phyloP scores from a whole-genome alignment of 2,113 vertebrate species.

The Seriola rivoliana region DNA sequence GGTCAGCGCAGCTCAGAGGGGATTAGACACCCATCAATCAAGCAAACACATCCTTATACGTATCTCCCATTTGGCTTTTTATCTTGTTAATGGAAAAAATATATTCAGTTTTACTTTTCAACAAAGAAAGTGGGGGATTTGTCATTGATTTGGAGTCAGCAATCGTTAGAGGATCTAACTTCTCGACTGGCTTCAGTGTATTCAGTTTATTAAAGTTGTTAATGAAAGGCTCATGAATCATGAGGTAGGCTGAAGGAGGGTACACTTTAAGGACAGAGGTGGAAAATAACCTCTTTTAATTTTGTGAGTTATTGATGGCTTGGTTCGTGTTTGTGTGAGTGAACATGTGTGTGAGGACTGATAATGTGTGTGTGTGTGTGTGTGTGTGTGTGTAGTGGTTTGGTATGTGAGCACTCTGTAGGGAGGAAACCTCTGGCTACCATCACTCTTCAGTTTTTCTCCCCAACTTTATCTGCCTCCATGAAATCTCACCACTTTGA shows the following conservation, averaged over 20 bases:
- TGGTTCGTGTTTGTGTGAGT: conserved; percentile 3
- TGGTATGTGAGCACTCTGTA: conserved; percentile 37
- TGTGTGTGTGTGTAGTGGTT: conserved; percentile 23
- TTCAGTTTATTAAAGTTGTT: conserved; percentile 14
- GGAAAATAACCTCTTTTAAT: conserved; percentile 9
- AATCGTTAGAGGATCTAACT: conserved; percentile 37
- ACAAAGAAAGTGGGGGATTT: not conserved
- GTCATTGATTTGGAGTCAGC: conserved; percentile 34
- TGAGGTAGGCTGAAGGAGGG: not conserved
- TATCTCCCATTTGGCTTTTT: not conserved
- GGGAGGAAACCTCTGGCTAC: conserved; percentile 38
- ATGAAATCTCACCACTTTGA: conserved; percentile 43
- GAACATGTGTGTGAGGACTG: conserved; percentile 10
- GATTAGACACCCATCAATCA: conserved; percentile 3
- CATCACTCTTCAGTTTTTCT: conserved; percentile 36
- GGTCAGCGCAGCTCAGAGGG: too few species aligned
- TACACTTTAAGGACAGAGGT: not conserved
- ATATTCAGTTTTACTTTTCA: not conserved
- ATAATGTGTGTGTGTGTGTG: conserved; percentile 17
- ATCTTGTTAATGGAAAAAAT: not conserved
- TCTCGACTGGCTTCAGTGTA: conserved; percentile 17
- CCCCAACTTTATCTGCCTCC: conserved; percentile 31
- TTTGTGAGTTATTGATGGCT: not conserved
- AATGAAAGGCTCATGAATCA: conserved; percentile 28
- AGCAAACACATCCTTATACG: not conserved